Evolutionary conservation across 2,888 invertebrate species (phyloP), one percentile per base, ranked within the genome.

Genomic region (Nomada hirtipes): DNA sequence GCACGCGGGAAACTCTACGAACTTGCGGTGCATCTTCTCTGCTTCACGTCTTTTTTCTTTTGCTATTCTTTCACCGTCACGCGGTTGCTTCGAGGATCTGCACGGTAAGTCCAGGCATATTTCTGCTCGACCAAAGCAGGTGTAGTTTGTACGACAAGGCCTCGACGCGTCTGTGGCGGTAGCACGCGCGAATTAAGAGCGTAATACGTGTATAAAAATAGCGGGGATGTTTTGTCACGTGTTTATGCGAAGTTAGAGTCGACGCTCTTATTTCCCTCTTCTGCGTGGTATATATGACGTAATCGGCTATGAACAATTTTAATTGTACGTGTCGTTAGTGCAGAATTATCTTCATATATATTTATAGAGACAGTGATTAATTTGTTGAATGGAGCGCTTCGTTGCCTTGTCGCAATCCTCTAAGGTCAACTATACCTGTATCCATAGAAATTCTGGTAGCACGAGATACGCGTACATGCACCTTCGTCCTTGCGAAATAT

Each of bases 31-130:
- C 53, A 55, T 75, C 63, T 52, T 67, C 73, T 42, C 53, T 44
- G 57, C 55, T 42, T 50, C 15, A 55, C 20, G 20, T 50, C 26
- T 47, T 50, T 36, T 36, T 47, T 23, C 1, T 61, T 36, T 36
- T 36, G 4, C 7, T 36, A 7, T 29, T 29, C 53, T 29, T 23
- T 23, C 44, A 65, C 61, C 50, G 72, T 11, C 70, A 60, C 65
- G 60, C 63, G 59, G 50, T 71, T 57, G 69, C 20, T 57, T 65
- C 44, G 59, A 77, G 65, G 67, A 83, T 69, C 36, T 70, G 44
- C 57, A 69, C 60, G 80, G 85, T 86, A 78, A 86, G 86, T 78
- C 42, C 7, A 60, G 13, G 13, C 13, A 13, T 7, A 0, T 70
- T 42, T 36, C 44, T 53, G 13, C 59, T 65, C n/a, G 11, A 67